Percentiles rank a stretch among this genome's conserved stretches.
These are phyloP conservation scores for Cochlearius cochlearius DNA, from an alignment of 2,113 vertebrate species.

Conservation along the genomic window DNA sequence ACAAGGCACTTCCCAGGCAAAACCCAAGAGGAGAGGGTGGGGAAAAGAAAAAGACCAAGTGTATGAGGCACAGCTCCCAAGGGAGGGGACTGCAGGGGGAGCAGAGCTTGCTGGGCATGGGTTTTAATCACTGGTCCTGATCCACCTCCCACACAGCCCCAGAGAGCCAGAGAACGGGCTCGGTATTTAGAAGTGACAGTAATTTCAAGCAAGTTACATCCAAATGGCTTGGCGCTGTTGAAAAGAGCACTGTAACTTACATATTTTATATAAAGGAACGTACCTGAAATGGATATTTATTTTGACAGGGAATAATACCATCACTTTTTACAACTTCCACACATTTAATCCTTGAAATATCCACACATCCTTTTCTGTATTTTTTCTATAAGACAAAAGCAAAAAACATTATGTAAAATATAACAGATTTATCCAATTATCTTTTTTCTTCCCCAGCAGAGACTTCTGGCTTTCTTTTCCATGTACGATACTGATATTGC, in stretches of 20 bases:
- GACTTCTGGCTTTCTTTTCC: background rate
- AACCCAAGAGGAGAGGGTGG: background rate
- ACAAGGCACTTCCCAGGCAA: background rate
- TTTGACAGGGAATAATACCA: slow-evolving; percentile 86
- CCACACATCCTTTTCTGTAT: slow-evolving; percentile 85
- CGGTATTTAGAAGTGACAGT: background rate
- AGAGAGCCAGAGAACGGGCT: background rate
- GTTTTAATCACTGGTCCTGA: background rate
- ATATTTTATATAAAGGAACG: background rate
- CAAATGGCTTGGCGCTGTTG: background rate
- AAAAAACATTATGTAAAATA: background rate
- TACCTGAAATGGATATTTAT: slow-evolving; percentile 98
- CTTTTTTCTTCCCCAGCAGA: background rate
- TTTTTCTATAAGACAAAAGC: slow-evolving; percentile 79
- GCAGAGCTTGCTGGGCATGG: background rate
- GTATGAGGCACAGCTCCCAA: background rate
- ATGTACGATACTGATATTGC: background rate
- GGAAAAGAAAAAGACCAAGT: background rate
- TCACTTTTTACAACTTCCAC: slow-evolving; percentile 91
- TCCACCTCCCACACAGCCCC: background rate
- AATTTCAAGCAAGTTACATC: background rate
- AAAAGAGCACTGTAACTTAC: background rate
- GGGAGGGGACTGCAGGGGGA: background rate
- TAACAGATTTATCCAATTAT: background rate
- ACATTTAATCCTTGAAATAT: slow-evolving; percentile 87